Evolutionary conservation across 1,140 invertebrate species (phyloP).

Genomic region (Pollicipes pollicipes): DNA sequence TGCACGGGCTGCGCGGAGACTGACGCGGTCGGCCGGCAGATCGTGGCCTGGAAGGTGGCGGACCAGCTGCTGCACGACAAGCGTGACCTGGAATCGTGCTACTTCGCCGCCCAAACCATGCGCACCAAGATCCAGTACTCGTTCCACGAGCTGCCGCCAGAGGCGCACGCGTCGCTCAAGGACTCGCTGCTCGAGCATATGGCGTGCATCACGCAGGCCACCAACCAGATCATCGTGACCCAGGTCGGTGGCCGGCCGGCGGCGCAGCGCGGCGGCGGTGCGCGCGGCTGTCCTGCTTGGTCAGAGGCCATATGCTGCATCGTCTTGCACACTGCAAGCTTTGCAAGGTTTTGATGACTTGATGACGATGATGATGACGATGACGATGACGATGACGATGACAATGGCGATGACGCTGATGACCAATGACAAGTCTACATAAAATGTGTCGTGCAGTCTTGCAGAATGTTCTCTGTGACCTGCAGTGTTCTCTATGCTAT

Average conservation of each 20-base stretch:
- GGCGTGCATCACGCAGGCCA: constrained; percentile 58
- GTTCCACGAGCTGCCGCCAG: constrained; percentile 76
- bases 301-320: too few relatives aligned
- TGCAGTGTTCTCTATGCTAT: too few relatives aligned
- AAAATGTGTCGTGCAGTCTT: too few relatives aligned
- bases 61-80: constrained; percentile 80
- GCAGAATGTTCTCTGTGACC: too few relatives aligned
- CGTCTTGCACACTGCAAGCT: too few relatives aligned
- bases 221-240: constrained; percentile 66
- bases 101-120: constrained; percentile 96
- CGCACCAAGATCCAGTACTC: constrained; percentile 56
- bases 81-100: constrained; percentile 72
- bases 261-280: too few relatives aligned
- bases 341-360: too few relatives aligned
- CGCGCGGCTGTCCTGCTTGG: too few relatives aligned
- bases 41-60: constrained; percentile 85
- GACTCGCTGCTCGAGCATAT: constrained; percentile 85
- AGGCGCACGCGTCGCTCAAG: constrained; percentile 63
- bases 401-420: too few relatives aligned
- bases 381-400: too few relatives aligned
- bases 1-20: neutral
- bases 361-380: too few relatives aligned
- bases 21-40: constrained; percentile 34
- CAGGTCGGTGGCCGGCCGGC: constrained; percentile 39
- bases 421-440: too few relatives aligned